Percentiles rank a stretch among this genome's conserved stretches.
These are phyloP conservation scores for Drosophila vallismaia DNA, from an alignment of 2,888 invertebrate species.

Conservation along the genomic window DNA sequence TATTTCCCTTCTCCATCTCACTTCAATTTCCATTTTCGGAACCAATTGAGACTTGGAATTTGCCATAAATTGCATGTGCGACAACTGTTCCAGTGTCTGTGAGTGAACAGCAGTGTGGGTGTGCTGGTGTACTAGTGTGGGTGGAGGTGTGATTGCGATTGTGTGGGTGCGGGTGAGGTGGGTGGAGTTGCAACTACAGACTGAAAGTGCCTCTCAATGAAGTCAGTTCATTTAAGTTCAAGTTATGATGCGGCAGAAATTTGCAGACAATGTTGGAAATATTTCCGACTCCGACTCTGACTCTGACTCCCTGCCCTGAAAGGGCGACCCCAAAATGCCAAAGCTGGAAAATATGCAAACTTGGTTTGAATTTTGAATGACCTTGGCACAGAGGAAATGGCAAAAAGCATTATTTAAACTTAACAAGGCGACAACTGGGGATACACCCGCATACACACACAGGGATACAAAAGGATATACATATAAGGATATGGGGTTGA, in stretches of 20 bases:
- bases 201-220: conserved; percentile 60
- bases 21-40: conserved; percentile 60
- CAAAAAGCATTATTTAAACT: conserved; percentile 80
- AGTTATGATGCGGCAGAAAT: conserved; percentile 75
- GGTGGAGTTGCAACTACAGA: conserved; percentile 44
- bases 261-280: conserved; percentile 74
- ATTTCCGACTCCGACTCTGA: conserved; percentile 53
- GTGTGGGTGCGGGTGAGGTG: conserved; percentile 40
- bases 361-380: conserved; percentile 84
- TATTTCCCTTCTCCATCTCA: conserved; percentile 12
- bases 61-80: conserved; percentile 77
- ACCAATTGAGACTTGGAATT: conserved; percentile 76
- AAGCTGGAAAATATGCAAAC: conserved; percentile 52
- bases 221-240: conserved; percentile 77
- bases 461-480: conserved; percentile 6
- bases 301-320: conserved; percentile 9
- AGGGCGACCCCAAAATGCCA: conserved; percentile 33
- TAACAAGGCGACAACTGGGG: conserved; percentile 71
- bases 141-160: conserved; percentile 10
- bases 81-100: conserved; percentile 60
- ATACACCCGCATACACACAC: conserved; percentile 30
- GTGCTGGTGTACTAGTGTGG: conserved; percentile 12
- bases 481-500: conserved; percentile 40
- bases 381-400: conserved; percentile 83
- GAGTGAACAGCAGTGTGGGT: conserved; percentile 16